Conservation (phyloP, 2,797 vertebrate species). For the Liparis tanakae region DNA sequence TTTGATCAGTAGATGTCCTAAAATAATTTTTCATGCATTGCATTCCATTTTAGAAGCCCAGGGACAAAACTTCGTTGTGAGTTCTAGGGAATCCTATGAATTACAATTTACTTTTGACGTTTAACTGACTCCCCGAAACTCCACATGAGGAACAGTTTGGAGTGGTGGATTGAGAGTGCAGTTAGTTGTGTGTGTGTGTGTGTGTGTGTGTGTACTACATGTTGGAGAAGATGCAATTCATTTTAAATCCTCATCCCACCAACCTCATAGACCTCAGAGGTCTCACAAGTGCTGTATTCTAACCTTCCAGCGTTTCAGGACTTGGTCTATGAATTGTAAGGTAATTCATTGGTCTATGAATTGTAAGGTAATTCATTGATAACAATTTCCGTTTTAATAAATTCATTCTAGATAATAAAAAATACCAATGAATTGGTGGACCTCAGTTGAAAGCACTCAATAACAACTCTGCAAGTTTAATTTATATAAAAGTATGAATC, state of each 20-base stretch:
- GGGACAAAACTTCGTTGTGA: not conserved
- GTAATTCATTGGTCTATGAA: too few species aligned
- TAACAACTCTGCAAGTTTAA: not conserved
- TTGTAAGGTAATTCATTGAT: not conserved
- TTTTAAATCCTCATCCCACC: not conserved
- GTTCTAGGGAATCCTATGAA: not conserved
- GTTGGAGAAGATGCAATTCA: not conserved
- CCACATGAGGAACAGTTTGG: not conserved
- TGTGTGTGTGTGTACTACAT: not conserved
- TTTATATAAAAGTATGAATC: not conserved
- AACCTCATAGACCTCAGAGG: not conserved
- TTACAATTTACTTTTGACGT: not conserved
- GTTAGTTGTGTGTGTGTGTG: not conserved
- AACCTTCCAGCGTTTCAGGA: not conserved
- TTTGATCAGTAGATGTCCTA: conserved; percentile 25
- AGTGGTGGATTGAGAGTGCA: not conserved
- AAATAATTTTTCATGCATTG: not conserved
- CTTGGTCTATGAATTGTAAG: not conserved
- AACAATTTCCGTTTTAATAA: not conserved
- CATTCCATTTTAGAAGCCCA: not conserved
- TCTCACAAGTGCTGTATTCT: not conserved
- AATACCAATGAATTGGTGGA: not conserved
- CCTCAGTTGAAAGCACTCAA: not conserved
- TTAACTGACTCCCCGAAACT: not conserved
- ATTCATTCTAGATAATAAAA: not conserved